Evolutionary conservation across 2,888 invertebrate species (phyloP), one percentile per base, ranked within the genome.

Genomic region (Cheilosia scutellata): DNA sequence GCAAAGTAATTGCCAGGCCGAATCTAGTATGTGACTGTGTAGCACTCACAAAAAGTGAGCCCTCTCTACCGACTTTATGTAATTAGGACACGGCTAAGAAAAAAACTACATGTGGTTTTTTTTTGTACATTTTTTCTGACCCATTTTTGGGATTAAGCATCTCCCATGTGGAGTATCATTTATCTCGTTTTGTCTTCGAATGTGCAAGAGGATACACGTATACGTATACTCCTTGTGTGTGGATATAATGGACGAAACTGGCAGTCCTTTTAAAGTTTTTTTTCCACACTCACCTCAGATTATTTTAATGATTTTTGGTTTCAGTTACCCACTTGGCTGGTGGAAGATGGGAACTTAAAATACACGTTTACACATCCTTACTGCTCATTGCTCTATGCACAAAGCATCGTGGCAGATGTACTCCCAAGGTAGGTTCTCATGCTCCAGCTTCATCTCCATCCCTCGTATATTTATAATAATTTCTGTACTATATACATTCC

Each of bases 231-330:
- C 27, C 58, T 1, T 47, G 57, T 58, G 55, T 29, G 42, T 4
- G 16, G 11, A 0, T 16, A 20, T 60, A 40, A 60, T 60, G 27
- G 13, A n/a, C 3, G 2, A 37, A 47, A 42, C n/a, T 27, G n/a
- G 33, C 27, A 42, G 13, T 42, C 42, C 33, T 51, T 53, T 53
- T n/a, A 29, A 60, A 62, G 42, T 53, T 68, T 58, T 53, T 75
- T 55, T 47, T 27, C 65, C 79, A 58, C 63, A 71, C 78, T 65
- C 47, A 72, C 78, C 71, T 79, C 63, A 65, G 78, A 79, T 71
- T 65, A 72, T 79, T 79, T 79, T 79, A 79, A 79, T 79, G 79
- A 79, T 72, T 79, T 79, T 72, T 44, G 62, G 72, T 72, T 72
- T 72, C 62, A 70, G 68, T 62, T 57, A 65, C 79, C 25, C 44